These are phyloP conservation scores for Ctenoplectra terminalis DNA, from an alignment of 1,140 invertebrate genomes.

Conservation along the genomic window DNA sequence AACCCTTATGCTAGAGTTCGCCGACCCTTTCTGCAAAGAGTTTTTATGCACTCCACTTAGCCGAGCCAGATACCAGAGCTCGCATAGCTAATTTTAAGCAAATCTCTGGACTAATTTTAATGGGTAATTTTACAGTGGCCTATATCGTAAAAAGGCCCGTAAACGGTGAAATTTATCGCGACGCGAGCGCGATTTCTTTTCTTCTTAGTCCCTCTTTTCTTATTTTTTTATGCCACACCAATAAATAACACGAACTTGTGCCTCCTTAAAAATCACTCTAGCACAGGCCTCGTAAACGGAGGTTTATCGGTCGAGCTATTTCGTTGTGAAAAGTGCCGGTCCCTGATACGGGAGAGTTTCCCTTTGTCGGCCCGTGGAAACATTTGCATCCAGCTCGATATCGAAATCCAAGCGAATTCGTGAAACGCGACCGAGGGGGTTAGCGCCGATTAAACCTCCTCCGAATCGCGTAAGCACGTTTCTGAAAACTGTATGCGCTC, in stretches of 20 bases:
- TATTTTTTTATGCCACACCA: neutral
- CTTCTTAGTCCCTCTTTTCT: no score
- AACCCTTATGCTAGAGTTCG: neutral
- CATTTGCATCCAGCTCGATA: constrained; percentile 27
- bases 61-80: neutral
- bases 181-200: neutral
- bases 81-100: neutral
- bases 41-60: constrained; percentile 1
- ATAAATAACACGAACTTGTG: constrained; percentile 18
- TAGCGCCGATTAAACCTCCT: constrained; percentile 2
- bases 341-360: neutral
- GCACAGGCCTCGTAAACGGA: constrained; percentile 17
- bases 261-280: neutral
- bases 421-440: neutral
- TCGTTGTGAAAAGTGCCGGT: neutral
- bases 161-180: constrained; percentile 23
- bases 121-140: neutral
- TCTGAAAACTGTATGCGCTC: neutral
- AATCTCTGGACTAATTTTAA: constrained; percentile 26
- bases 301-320: constrained; percentile 18
- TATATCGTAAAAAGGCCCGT: constrained; percentile 2
- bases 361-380: constrained; percentile 3
- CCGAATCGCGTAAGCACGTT: constrained; percentile 5
- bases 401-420: constrained; percentile 12
- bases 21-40: neutral